Evolutionary conservation across 2,888 invertebrate genomes (phyloP).

Genomic region (Sympetrum striolatum): DNA sequence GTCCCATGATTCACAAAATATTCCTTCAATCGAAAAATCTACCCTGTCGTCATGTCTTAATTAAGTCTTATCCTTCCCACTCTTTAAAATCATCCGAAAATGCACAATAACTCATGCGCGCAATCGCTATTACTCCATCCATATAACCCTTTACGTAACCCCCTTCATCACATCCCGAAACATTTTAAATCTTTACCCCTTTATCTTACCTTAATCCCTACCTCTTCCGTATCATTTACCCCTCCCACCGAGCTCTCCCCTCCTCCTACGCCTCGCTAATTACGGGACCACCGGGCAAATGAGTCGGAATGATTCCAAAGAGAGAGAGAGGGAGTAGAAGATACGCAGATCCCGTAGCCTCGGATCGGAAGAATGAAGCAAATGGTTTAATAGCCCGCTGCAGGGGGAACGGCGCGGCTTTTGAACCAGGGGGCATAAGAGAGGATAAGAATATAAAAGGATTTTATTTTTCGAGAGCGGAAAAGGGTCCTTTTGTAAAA

Average conservation of each 20-base stretch:
- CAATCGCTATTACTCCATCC: background rate
- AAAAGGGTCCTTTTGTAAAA: background rate
- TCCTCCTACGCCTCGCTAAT: background rate
- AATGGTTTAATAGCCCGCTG: background rate
- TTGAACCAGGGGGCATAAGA: background rate
- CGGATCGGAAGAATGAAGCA: background rate
- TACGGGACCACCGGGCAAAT: background rate
- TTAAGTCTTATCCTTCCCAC: background rate
- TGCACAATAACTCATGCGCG: background rate
- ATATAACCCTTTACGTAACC: background rate
- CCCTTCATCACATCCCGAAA: background rate
- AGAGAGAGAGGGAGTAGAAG: background rate
- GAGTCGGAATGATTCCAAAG: background rate
- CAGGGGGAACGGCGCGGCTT: background rate
- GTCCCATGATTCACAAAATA: background rate
- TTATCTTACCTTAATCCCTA: background rate
- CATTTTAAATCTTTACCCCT: background rate
- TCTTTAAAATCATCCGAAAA: background rate
- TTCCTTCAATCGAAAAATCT: too few species aligned
- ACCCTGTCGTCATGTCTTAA: too few species aligned
- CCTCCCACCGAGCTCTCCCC: background rate
- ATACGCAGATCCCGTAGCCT: background rate
- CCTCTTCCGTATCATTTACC: background rate
- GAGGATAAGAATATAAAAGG: background rate
- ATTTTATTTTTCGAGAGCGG: background rate